Base-by-base conservation (phyloP, 2,797 vertebrate species). In the Morus bassanus region DNA sequence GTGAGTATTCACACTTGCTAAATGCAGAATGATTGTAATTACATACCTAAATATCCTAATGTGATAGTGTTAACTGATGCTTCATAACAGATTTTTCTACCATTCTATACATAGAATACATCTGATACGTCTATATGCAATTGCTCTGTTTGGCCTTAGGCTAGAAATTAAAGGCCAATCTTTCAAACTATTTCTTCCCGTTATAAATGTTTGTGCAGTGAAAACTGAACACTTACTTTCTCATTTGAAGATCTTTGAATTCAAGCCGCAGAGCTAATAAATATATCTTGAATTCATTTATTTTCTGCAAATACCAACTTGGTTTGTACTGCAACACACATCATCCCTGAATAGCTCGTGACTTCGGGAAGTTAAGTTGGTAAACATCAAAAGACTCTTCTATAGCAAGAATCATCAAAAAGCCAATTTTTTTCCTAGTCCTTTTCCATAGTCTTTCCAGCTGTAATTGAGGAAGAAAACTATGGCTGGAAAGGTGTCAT, bases 1-100 rank as follows among this genome's bases (percentile, higher is more conserved):
- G n/a, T 2, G 56, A 93, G 53, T 13, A 83, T 72, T 87, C 84
- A 68, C 50, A 83, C 27, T 46, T 4, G 25, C 48, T 79, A 96
- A 95, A 94, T 90, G 54, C 63, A 19, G 30, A 60, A 19, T 79
- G 85, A 93, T 89, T 93, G 64, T 89, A 91, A 95, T 91, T 94
- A 86, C 65, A 78, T 72, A 88, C n/a, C 64, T 30, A 79, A 88
- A 92, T 89, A 68, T 94, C 68, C 9, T 21, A 28, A 63, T 4
- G 7, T 10, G 25, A 11, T n/a, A 46, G 51, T 33, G 8, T 45
- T 76, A 82, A 85, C 61, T 69, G 41, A 84, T 69, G 77, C 70
- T 87, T 85, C 41, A 23, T 54, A 88, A 64, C 45, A 61, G 45
- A 86, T 78, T 91, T 65, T 85, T 51, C 37, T 59, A 31, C 64